phyloP scores from a whole-genome alignment of 2,113 vertebrate species.

The Colius striatus region DNA sequence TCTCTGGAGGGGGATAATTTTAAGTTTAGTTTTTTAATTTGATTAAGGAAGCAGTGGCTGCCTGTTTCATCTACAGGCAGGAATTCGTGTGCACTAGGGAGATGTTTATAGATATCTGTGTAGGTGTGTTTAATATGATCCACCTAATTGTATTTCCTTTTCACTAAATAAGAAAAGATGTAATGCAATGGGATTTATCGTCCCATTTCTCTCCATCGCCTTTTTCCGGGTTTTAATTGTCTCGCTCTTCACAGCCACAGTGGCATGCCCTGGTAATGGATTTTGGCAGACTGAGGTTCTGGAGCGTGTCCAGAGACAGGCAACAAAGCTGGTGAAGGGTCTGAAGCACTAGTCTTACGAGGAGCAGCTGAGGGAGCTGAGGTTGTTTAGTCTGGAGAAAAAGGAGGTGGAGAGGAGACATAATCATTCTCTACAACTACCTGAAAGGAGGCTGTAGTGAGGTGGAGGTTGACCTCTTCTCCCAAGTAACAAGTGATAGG shows the following conservation, averaged over 20 bases:
- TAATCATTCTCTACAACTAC: no score
- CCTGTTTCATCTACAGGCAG: conserved; percentile 6
- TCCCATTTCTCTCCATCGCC: background rate
- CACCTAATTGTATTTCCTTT: conserved; percentile 76
- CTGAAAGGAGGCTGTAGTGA: no score
- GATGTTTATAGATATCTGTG: conserved; percentile 47
- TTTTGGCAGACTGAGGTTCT: background rate
- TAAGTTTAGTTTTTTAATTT: conserved; percentile 74
- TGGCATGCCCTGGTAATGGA: background rate
- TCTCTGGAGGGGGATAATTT: conserved; percentile 68
- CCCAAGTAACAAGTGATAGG: no score
- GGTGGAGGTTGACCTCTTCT: no score
- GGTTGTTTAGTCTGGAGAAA: no score
- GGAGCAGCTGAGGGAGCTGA: no score
- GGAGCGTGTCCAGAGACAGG: no score
- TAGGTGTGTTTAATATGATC: conserved; percentile 79
- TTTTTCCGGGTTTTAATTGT: conserved; percentile 71
- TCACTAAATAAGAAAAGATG: conserved; percentile 66
- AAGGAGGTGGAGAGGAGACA: no score
- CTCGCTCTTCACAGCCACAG: background rate
- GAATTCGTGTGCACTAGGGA: conserved; percentile 36
- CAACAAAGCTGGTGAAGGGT: no score
- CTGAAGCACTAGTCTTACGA: no score
- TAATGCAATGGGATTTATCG: conserved; percentile 57
- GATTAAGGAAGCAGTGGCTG: conserved; percentile 64